A percentile compares a stretch with the other conserved stretches of the same genome.
These are phyloP conservation scores for Bombus superbus DNA, from an alignment of 1,140 invertebrate genomes.

Conservation along the genomic window DNA sequence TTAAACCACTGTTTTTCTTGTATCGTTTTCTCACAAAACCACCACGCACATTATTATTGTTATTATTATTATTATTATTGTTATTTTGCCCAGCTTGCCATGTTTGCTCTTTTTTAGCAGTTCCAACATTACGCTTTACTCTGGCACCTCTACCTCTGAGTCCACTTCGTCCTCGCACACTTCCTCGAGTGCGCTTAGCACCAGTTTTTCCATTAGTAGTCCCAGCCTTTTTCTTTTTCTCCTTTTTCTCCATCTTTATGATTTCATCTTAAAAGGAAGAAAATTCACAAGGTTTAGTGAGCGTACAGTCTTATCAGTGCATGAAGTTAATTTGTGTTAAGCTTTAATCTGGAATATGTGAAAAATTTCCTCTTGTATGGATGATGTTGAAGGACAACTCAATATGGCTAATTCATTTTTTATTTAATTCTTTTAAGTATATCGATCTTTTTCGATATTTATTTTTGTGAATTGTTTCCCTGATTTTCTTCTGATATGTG, in stretches of 20 bases:
- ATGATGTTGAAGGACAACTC: slow-evolving; percentile 20
- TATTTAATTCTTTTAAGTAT: slow-evolving; percentile 20
- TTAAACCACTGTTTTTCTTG: slow-evolving; percentile 65
- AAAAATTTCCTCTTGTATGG: slow-evolving; percentile 38
- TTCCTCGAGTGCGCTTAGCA: slow-evolving; percentile 52
- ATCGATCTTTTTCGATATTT: slow-evolving; percentile 19
- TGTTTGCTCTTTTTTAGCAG: slow-evolving; percentile 59
- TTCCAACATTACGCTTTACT: slow-evolving; percentile 51
- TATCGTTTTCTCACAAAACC: slow-evolving; percentile 77
- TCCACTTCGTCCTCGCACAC: slow-evolving; percentile 53
- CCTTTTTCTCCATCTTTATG: slow-evolving; percentile 81
- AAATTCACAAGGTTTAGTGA: slow-evolving; percentile 76
- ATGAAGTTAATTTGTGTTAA: slow-evolving; percentile 48
- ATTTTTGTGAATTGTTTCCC: slow-evolving; percentile 23
- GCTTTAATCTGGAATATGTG: slow-evolving; percentile 51
- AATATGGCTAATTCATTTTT: slow-evolving; percentile 21
- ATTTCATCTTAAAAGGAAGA: slow-evolving; percentile 83
- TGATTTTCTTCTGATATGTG: slow-evolving; percentile 25
- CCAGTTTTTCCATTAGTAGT: slow-evolving; percentile 66
- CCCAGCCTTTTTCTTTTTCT: slow-evolving; percentile 79
- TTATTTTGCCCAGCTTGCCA: slow-evolving; percentile 52
- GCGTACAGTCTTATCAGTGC: slow-evolving; percentile 67
- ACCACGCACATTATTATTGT: slow-evolving; percentile 29
- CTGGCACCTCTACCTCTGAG: slow-evolving; percentile 60
- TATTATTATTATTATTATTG: slow-evolving; percentile 33